Evolutionary conservation across 53 echinoderm and acorn worm genomes (phyloP), one percentile per base, ranked within the genome.

Genomic region (Zoroaster sp.): DNA sequence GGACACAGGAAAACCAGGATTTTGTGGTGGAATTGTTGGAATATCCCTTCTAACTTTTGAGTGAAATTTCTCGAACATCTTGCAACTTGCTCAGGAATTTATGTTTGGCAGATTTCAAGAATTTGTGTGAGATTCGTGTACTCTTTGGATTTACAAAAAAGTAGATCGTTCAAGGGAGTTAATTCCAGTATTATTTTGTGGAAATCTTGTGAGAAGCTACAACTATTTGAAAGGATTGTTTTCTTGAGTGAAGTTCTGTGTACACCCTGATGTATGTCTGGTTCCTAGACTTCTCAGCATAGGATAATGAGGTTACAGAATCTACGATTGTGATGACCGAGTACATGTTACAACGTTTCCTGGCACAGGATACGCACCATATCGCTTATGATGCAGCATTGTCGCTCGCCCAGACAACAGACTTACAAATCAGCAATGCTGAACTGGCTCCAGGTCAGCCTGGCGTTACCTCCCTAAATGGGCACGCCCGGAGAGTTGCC

Each of bases 271-370:
- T 1, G 30, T 28, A 25, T 59, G 28, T 49, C 17, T 77, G 35
- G 77, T 85, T 35, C 85, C 85, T 39, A 46, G 85, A 85, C 85
- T 85, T 47, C 35, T 35, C 71, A 38, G 35, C 49, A 85, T 34
- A 70, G 49, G 70, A 85, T 69, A 71, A 85, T 85, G 85, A 17
- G 71, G 49, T 37, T 71, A 35, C 35, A 34, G 55, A 14, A 23
- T 54, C 7, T 0, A n/a, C 8, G 21, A 46, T 69, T 69, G 83
- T 20, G 71, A 85, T 85, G 85, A 85, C 85, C 85, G 70, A 85
- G 71, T 85, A 85, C 71, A 85, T 85, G 52, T 25, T 85, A 11
- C 85, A 85, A 49, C 85, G 85, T 21, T 85, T 85, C 39, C 85
- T 85, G n/a, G 85, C 52, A 12, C 85, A 85, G 71, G 85, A 85